Base-by-base conservation (phyloP, 2,113 vertebrate species). In the Brachyistius frenatus region DNA sequence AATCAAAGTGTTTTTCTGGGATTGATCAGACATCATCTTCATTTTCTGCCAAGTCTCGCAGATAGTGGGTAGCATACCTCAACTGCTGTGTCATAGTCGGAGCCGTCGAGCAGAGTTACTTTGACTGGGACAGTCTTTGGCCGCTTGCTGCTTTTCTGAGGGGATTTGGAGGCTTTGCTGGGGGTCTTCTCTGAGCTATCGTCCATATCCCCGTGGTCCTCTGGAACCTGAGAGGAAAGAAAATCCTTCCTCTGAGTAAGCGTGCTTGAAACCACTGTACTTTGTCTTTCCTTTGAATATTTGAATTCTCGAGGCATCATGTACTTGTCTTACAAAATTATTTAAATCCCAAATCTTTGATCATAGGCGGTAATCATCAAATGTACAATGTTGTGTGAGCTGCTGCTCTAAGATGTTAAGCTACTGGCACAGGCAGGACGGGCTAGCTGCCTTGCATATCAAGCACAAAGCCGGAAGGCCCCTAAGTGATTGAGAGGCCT, bases 91-190 rank as follows among this genome's bases (percentile, higher is more conserved):
- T 99, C 97, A 0, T 97, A 99, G 79, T 98, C 96, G 0, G 97
- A 96, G 56, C 96, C 96, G 30, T 99, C 98, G 0, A 99, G 96
- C 52, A 99, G 94, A 16, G 92, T 96, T 83, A 99, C 96, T 91
- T 96, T 98, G 92, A 98, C 96, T 33, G 96, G 91, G 47, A 96
- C 91, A 5, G 96, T 97, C 94, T 98, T 99, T 71, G 96, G 93
- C 76, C 97, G 95, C 89, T 97, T 98, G 91, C 83, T 94, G 56
- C 86, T 94, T 94, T 97, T 99, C 93, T 99, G 97, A 11, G 98
- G 98, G 0, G 98, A 99, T 84, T 97, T 97, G 90, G 98, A 97
- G 83, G 96, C 95, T 94, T 97, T 99, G 92, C 97, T 98, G 73
- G 98, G 98, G 0, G 98, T 99, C 93, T 96, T 97, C 86, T 99